Base-by-base conservation (phyloP, 2,113 vertebrate species). In the Heteronetta atricapilla region DNA sequence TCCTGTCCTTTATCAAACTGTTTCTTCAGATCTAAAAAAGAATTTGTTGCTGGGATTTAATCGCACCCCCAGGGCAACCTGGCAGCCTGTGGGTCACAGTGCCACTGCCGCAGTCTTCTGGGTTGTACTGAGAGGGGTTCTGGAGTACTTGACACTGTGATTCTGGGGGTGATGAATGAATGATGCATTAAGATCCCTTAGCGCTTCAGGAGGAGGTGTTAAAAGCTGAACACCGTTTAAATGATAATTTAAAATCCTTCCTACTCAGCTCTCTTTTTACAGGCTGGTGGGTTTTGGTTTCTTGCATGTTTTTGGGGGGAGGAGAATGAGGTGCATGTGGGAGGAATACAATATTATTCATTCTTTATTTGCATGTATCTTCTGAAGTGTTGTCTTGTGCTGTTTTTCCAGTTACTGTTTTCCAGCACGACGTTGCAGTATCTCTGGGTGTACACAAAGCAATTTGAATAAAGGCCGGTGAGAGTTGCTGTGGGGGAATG, bases 41-140 rank as follows among this genome's bases (percentile, higher is more conserved):
- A 63, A 48, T 18, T 8, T 68, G 28, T 63, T 60, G 44, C 50
- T 10, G 52, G 29, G 29, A 11, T 59, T 69, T 80, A 74, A 40
- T 70, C 63, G 48, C 4, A 2, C 28, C 46, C 52, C 22, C 34
- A 52, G 42, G 28, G n/a, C 44, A 67, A 18, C 33, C 23, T 56
- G 40, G n/a, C n/a, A 53, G 56, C 56, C 29, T 36, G 44, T 22
- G 59, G 38, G 23, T 33, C 21, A 1, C 15, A 3, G 10, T n/a
- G 19, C 46, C 72, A 15, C 33, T 34, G 16, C 33, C 0, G 2
- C 34, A 3, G 6, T 72, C 38, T 36, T 40, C 31, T 19, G 15
- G 3, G 36, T 53, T 1, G 0, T 36, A 20, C 22, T 0, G 3
- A 53, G 68, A 48, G 28, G 64, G 38, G 26, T 8, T 40, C 42